Evolutionary conservation across 2,113 vertebrate species (phyloP).

Genomic region (Montifringilla adamsi): DNA sequence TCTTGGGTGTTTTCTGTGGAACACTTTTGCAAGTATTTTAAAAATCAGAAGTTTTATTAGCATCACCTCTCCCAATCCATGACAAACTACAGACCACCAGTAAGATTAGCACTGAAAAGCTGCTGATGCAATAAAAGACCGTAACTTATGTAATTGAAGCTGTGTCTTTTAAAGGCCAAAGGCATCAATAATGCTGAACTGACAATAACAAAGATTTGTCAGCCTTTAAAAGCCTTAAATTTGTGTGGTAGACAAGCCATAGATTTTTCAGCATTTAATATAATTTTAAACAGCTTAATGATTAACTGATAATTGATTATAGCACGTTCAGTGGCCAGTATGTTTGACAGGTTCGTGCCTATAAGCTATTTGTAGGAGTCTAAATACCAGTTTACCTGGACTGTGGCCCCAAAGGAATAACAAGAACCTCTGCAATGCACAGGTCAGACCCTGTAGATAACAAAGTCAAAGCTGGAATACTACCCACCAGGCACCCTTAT

Average conservation of each 20-base stretch:
- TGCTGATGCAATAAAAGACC: not conserved
- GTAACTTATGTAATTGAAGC: not conserved
- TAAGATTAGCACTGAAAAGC: not conserved
- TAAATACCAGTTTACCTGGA: not conserved
- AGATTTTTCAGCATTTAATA: not conserved
- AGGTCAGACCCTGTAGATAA: not conserved
- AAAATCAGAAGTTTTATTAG: not conserved
- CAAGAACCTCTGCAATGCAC: not conserved
- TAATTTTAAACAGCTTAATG: not conserved
- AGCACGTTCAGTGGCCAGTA: not conserved
- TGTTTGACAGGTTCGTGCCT: not conserved
- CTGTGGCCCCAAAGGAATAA: not conserved
- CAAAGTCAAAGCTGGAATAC: not conserved
- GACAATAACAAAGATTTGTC: not conserved
- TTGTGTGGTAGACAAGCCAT: not conserved
- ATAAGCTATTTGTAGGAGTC: not conserved
- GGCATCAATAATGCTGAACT: not conserved
- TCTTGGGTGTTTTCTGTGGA: not conserved
- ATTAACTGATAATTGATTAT: not conserved
- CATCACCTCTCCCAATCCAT: not conserved
- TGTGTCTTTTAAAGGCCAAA: conserved; percentile 26
- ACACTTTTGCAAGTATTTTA: not conserved
- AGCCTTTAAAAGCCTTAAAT: not conserved
- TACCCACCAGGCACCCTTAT: not conserved
- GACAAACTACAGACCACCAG: not conserved